Percentiles rank a stretch among this genome's conserved stretches.
Conservation (phyloP, 35 echinoderm and acorn worm genomes). For the Heliocidaris erythrogramma region DNA sequence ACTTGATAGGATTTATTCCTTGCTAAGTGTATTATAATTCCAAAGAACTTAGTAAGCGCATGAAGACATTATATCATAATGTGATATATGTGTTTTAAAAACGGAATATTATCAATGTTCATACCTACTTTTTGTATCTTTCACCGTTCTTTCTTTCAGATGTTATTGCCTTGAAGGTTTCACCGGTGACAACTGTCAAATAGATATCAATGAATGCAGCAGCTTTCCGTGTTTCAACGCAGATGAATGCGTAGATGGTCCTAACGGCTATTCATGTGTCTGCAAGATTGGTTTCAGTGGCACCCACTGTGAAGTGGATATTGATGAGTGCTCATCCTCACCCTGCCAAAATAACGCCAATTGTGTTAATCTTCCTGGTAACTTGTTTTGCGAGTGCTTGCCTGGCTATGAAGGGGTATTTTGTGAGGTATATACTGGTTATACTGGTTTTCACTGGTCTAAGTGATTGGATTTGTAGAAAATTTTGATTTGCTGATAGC, state of each 20-base stretch:
- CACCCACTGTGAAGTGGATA: slow-evolving; percentile 47
- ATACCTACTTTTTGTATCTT: background rate
- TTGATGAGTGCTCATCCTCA: background rate
- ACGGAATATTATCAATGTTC: background rate
- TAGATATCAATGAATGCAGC: slow-evolving; percentile 60
- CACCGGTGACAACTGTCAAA: slow-evolving; percentile 69
- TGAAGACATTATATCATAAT: too few species aligned
- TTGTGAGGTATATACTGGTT: background rate
- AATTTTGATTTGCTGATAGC: too few species aligned
- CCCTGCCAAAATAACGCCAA: background rate
- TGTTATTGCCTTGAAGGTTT: slow-evolving; percentile 73
- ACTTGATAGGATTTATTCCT: too few species aligned
- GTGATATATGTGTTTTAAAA: too few species aligned
- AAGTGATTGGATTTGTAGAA: too few species aligned
- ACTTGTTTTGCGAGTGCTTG: background rate
- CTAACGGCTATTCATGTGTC: slow-evolving; percentile 39
- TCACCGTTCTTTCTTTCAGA: slow-evolving; percentile 13
- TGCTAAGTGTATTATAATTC: too few species aligned
- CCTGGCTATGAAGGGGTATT: background rate
- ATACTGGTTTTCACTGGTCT: too few species aligned
- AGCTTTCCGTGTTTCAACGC: slow-evolving; percentile 43
- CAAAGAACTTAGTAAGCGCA: too few species aligned
- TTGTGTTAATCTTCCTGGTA: background rate
- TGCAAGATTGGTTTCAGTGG: slow-evolving; percentile 43
- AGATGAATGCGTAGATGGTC: background rate